Base-by-base conservation (phyloP, 2,888 invertebrate species). In the Cantharis lateralis region DNA sequence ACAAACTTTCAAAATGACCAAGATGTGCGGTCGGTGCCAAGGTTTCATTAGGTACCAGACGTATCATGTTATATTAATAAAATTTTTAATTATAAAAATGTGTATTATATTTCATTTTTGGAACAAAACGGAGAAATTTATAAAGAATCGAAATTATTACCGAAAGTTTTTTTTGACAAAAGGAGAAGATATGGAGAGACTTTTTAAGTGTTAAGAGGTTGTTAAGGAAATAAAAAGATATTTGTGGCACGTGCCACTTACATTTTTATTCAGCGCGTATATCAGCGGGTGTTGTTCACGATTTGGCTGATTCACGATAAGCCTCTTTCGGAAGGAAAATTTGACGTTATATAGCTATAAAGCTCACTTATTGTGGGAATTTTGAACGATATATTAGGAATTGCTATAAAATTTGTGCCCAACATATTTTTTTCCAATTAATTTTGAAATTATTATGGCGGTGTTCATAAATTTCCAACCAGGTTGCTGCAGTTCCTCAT, bases 261-360 rank as follows among this genome's bases (percentile, higher is more conserved):
- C 77, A 74, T 77, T 77, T 75, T 72, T 76, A 74, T 78, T 72
- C 76, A 76, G 74, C 16, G 62, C 74, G 64, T 70, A 72, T 69
- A 62, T 70, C 75, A 71, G 68, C 72, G 74, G 77, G 71, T 70
- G 77, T 72, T 71, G 75, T 72, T 74, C 61, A 71, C 71, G 72
- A 71, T 75, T 76, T 75, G 76, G 68, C 76, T 79, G 80, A 80
- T 80, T 78, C 77, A 78, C 75, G 81, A 82, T 82, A 82, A 82
- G 81, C 79, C 80, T 79, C 80, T 80, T 78, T 79, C 79, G 75
- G 76, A 76, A 70, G 78, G 80, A 76, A 81, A 78, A 74, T 78
- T 74, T 78, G 78, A 78, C 76, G 74, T 74, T 70, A 71, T 76
- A 74, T 74, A 74, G 74, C 76, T 64, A 13, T 20, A 15, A 64